These are phyloP conservation scores for Tuberolachnus salignus DNA, from an alignment of 2,888 invertebrate genomes.

Conservation along the genomic window DNA sequence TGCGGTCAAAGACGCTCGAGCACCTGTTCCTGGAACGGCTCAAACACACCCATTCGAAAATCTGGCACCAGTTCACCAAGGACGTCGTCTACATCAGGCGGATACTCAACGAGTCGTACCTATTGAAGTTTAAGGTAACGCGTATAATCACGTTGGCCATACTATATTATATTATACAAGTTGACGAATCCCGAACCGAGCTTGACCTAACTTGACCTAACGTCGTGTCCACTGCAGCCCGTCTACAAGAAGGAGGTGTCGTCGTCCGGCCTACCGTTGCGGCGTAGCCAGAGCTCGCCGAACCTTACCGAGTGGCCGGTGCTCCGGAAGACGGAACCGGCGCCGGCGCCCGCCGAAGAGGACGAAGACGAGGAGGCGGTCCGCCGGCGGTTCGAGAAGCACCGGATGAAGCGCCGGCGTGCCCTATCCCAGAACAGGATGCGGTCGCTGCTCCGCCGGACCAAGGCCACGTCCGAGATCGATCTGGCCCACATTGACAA, in stretches of 20 bases:
- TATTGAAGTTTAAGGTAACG: slow-evolving; percentile 80
- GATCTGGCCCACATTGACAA: slow-evolving; percentile 80
- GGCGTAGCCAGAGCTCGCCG: slow-evolving; percentile 74
- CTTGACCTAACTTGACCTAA: too few relatives aligned
- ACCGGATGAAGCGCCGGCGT: slow-evolving; percentile 61
- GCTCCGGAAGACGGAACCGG: slow-evolving; percentile 62
- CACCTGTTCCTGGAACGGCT: slow-evolving; percentile 78
- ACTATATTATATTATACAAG: neutral
- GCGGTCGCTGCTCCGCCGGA: slow-evolving; percentile 60
- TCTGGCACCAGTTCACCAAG: slow-evolving; percentile 77
- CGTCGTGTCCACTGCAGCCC: slow-evolving; percentile 3
- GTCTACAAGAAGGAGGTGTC: slow-evolving; percentile 40
- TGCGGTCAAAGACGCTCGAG: slow-evolving; percentile 79
- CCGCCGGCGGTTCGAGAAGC: slow-evolving; percentile 57
- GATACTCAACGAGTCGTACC: slow-evolving; percentile 80
- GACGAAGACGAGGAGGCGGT: slow-evolving; percentile 58
- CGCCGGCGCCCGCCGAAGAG: slow-evolving; percentile 42
- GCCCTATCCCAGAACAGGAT: slow-evolving; percentile 60
- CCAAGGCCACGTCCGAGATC: slow-evolving; percentile 69
- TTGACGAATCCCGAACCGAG: too few relatives aligned
- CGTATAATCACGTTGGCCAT: neutral
- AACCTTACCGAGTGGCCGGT: slow-evolving; percentile 71
- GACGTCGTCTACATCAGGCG: slow-evolving; percentile 76
- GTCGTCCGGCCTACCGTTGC: slow-evolving; percentile 4
- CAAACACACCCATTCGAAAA: slow-evolving; percentile 78